Base-by-base conservation (phyloP, 1,140 invertebrate genomes). In the Cyphomyrmex costatus region DNA sequence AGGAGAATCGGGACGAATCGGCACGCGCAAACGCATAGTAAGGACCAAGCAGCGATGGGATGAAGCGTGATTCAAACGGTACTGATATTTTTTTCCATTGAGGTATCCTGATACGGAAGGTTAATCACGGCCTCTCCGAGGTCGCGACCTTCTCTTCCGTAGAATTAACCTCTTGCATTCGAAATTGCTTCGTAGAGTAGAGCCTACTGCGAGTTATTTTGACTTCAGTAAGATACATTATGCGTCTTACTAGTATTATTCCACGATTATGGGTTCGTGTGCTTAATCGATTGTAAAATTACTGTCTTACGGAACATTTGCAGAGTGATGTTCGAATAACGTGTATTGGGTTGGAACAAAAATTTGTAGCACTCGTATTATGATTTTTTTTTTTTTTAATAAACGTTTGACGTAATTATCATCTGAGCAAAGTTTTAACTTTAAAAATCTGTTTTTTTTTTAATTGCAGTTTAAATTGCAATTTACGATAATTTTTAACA, bases 61-160 rank as follows among this genome's bases (percentile, higher is more conserved):
- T 73, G 19, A 82, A 82, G 33, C 79, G 19, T 30, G 66, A 82
- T 82, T 49, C 68, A 73, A 83, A 82, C 79, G 79, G 68, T 73
- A 74, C 36, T 16, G 36, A 73, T 30, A 30, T 19, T 73, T 73
- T 63, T 80, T 83, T 73, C 70, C 36, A 16, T 30, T 36, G 53
- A 46, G 16, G 33, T 19, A 82, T 33, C 65, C 49, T 36, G 68
- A 83, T 60, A 71, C 51, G 79, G 68, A 49, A 83, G 79, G 68
- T 83, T 70, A 83, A 60, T 60, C 53, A 21, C 66, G 19, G 61
- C 30, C 27, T 21, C 24, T 19, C 61, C 30, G 36, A 82, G 66
- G 36, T 73, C 36, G 36, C 27, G 27, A 60, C 53, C 79, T 74
- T 73, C 27, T 83, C 53, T 60, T 73, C 68, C 42, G 36, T 83